A percentile compares a stretch with the other conserved stretches of the same genome.
phyloP scores from a whole-genome alignment of 2,113 vertebrate genomes.

The Dromiciops gliroides region DNA sequence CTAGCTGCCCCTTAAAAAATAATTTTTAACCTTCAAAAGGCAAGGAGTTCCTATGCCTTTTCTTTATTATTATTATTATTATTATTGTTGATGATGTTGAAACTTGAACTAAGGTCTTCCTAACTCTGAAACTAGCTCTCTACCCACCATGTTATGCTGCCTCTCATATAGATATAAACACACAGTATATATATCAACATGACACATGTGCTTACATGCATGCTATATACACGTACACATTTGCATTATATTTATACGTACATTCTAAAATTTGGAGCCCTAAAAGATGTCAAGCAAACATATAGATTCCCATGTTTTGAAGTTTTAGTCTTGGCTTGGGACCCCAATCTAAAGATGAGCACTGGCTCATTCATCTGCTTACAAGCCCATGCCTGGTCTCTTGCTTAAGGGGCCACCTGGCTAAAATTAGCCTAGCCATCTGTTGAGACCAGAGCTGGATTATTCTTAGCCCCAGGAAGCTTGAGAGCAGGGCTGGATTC shows the following conservation, averaged over 20 bases:
- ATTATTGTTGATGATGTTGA: background rate
- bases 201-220: too few species aligned
- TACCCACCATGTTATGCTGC: background rate
- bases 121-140: background rate
- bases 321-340: constrained; percentile 10
- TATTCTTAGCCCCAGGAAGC: constrained; percentile 64
- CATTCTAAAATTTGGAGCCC: too few species aligned
- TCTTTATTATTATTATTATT: background rate
- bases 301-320: background rate
- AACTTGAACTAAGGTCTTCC: background rate
- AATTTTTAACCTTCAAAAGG: background rate
- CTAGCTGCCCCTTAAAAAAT: too few species aligned
- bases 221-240: too few species aligned
- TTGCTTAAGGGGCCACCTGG: constrained; percentile 31
- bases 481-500: background rate
- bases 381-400: constrained; percentile 17
- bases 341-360: background rate
- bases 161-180: background rate
- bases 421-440: constrained; percentile 75
- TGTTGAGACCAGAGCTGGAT: constrained; percentile 69
- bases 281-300: constrained; percentile 1
- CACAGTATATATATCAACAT: background rate
- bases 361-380: constrained; percentile 48
- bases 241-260: too few species aligned
- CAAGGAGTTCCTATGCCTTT: background rate